phyloP scores from a whole-genome alignment of 2,888 invertebrate species.

The Apamea epomidion region DNA sequence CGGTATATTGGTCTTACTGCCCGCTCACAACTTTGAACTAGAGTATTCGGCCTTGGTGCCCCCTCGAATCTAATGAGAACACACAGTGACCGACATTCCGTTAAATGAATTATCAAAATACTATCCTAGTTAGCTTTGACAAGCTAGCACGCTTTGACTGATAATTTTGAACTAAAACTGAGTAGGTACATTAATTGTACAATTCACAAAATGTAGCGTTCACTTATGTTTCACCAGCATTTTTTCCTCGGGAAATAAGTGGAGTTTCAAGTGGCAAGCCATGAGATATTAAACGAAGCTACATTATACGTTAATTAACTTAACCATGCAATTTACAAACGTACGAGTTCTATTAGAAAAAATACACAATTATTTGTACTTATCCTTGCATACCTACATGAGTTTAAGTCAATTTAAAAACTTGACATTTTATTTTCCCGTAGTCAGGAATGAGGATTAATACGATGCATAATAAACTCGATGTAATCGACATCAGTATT shows the following conservation, averaged over 20 bases:
- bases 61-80: constrained; percentile 15
- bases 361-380: neutral
- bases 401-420: neutral
- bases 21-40: neutral
- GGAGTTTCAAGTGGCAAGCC: constrained; percentile 27
- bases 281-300: constrained; percentile 10
- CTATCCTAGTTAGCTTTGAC: too few relatives aligned
- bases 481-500: constrained; percentile 1
- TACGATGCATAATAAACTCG: neutral
- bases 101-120: neutral
- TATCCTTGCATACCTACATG: neutral
- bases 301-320: constrained; percentile 8
- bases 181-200: neutral
- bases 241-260: constrained; percentile 20
- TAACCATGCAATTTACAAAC: constrained; percentile 10
- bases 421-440: neutral
- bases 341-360: neutral
- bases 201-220: neutral
- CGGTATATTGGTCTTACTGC: neutral
- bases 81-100: neutral
- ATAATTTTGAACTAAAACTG: constrained; percentile 4
- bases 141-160: neutral
- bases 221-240: constrained; percentile 2
- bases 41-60: neutral
- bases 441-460: neutral